phyloP scores from a whole-genome alignment of 2,797 vertebrate genomes.

The Netta rufina region DNA sequence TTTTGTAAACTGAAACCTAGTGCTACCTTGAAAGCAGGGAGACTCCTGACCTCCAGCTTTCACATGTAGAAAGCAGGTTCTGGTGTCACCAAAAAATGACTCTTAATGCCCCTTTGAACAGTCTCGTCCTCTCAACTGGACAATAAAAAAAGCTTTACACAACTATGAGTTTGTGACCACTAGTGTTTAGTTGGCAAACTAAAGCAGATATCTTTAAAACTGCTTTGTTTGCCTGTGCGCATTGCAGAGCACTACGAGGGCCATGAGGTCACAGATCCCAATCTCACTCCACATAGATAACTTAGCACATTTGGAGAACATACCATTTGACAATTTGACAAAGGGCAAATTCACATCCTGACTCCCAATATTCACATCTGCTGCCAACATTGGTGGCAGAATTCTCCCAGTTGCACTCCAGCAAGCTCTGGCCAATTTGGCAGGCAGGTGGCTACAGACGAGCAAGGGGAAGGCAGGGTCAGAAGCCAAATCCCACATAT shows the following conservation, averaged over 20 bases:
- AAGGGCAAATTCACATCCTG: neutral
- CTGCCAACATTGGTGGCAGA: neutral
- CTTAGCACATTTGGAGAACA: neutral
- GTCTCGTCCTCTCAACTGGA: fast-evolving
- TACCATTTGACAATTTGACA: neutral
- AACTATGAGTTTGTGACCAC: neutral
- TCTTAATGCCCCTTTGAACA: neutral
- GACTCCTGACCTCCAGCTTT: slow-evolving; percentile 1
- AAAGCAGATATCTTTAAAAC: neutral
- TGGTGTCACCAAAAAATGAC: neutral
- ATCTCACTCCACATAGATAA: neutral
- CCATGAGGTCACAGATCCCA: neutral
- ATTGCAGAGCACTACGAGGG: neutral
- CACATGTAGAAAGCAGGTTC: neutral
- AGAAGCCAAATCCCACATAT: neutral
- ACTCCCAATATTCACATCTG: neutral
- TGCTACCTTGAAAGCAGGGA: slow-evolving; percentile 49
- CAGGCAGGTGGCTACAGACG: too few relatives aligned
- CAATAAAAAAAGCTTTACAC: neutral
- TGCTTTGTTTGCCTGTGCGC: neutral
- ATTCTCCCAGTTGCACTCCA: neutral
- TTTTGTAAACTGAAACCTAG: slow-evolving; percentile 41
- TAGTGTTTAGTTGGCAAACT: neutral
- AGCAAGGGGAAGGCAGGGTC: neutral
- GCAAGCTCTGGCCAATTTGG: neutral